phyloP scores from a whole-genome alignment of 1,140 invertebrate species.

The Monochamus saltuarius region DNA sequence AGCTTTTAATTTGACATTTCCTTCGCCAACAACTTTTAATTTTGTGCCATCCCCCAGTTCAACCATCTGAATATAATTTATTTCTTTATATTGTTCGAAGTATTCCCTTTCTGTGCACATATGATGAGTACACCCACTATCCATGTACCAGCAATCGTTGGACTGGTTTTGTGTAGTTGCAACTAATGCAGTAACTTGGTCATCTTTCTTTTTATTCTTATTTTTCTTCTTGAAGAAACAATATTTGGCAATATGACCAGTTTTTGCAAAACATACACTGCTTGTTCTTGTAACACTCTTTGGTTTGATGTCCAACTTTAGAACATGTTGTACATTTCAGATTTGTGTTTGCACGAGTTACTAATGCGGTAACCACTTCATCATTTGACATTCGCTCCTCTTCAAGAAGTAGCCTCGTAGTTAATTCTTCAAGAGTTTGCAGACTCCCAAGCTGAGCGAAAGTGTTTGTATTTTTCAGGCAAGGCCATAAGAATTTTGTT shows the following conservation, averaged over 20 bases:
- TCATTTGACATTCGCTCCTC: constrained; percentile 41
- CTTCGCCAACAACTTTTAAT: neutral
- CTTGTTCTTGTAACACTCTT: neutral
- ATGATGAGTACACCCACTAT: neutral
- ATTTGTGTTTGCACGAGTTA: neutral
- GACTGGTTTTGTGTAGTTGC: neutral
- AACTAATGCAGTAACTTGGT: too few relatives aligned
- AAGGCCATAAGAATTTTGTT: constrained; percentile 44
- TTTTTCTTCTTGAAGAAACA: constrained; percentile 6
- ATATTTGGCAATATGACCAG: neutral
- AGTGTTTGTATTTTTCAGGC: constrained; percentile 39
- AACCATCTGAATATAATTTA: neutral
- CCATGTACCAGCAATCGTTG: neutral
- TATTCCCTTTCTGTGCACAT: neutral
- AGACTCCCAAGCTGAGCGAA: constrained; percentile 42
- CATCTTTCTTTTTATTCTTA: neutral
- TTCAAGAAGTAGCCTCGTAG: constrained; percentile 42
- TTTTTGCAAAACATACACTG: constrained; percentile 7
- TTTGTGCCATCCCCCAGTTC: too few relatives aligned
- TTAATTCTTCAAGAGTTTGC: constrained; percentile 43
- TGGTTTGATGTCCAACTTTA: constrained; percentile 1
- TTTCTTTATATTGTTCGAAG: neutral
- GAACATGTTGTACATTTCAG: neutral
- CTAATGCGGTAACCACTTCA: constrained; percentile 5
- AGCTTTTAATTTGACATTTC: neutral